Evolutionary conservation across 2,888 invertebrate genomes (phyloP).

Genomic region (Phaonia tiefii): DNA sequence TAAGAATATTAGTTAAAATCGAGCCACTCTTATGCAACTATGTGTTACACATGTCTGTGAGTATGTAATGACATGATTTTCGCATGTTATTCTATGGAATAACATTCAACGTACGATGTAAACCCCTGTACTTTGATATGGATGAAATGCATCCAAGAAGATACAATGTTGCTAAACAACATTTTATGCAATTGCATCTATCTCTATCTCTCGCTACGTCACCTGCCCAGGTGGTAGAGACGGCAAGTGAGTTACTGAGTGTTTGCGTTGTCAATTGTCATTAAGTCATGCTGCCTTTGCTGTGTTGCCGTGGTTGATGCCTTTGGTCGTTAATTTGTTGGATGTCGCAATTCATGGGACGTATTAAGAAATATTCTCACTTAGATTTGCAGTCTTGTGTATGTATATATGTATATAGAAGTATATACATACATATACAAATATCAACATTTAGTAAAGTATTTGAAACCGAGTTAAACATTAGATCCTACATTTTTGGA

Average conservation of each 20-base stretch:
- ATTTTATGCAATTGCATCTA: slow-evolving; percentile 14
- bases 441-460: not conserved
- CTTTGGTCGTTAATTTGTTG: slow-evolving; percentile 7
- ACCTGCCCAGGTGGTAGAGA: slow-evolving; percentile 28
- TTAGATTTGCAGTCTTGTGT: too few relatives aligned
- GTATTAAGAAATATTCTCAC: too few relatives aligned
- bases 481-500: too few relatives aligned
- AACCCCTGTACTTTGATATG: not conserved
- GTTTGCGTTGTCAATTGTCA: slow-evolving; percentile 64
- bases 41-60: too few relatives aligned
- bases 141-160: slow-evolving; percentile 20
- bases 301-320: too few relatives aligned
- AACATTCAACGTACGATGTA: slow-evolving; percentile 25
- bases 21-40: too few relatives aligned
- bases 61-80: slow-evolving; percentile 20
- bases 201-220: not conserved
- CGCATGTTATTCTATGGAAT: slow-evolving; percentile 27
- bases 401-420: not conserved
- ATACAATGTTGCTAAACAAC: slow-evolving; percentile 36
- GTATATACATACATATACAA: slow-evolving; percentile 20
- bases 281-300: slow-evolving; percentile 59
- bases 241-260: slow-evolving; percentile 40
- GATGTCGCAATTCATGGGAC: slow-evolving; percentile 5
- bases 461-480: too few relatives aligned
- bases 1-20: too few relatives aligned